These are phyloP conservation scores for Rhynchomys soricoides DNA, from an alignment of 2,113 vertebrate species.

Conservation along the genomic window DNA sequence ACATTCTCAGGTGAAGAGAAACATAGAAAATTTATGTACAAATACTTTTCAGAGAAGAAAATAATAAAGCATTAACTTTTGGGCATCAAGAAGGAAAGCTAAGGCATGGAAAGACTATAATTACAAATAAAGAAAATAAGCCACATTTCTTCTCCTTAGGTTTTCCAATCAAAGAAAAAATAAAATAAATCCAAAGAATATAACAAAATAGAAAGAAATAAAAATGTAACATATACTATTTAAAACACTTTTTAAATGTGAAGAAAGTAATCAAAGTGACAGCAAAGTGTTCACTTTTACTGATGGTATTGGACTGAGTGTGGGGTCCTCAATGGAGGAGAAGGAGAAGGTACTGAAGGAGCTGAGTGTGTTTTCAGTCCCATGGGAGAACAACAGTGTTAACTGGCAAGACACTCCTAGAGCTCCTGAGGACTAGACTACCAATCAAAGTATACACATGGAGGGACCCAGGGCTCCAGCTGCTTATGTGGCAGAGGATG, in stretches of 20 bases:
- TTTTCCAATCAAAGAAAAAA: neutral
- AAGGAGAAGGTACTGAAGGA: too few relatives aligned
- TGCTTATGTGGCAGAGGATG: too few relatives aligned
- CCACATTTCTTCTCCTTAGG: neutral
- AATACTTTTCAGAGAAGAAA: neutral
- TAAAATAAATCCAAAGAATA: neutral
- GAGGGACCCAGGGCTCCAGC: too few relatives aligned
- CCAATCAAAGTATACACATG: too few relatives aligned
- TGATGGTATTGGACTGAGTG: too few relatives aligned
- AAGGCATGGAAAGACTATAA: neutral
- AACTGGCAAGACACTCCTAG: too few relatives aligned
- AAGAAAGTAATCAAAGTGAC: neutral
- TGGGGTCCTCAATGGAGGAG: too few relatives aligned
- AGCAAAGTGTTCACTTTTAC: neutral
- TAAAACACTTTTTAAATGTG: neutral
- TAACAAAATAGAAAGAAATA: neutral
- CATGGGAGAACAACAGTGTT: too few relatives aligned
- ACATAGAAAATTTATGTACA: neutral
- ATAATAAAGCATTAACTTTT: neutral
- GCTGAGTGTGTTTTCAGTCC: too few relatives aligned
- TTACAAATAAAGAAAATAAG: neutral
- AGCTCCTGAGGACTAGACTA: too few relatives aligned
- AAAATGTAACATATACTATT: neutral
- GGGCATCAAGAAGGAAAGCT: neutral
- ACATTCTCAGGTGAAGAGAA: neutral